These are phyloP conservation scores for Xiphophorus birchmanni DNA, from an alignment of 2,797 vertebrate genomes.

Conservation along the genomic window DNA sequence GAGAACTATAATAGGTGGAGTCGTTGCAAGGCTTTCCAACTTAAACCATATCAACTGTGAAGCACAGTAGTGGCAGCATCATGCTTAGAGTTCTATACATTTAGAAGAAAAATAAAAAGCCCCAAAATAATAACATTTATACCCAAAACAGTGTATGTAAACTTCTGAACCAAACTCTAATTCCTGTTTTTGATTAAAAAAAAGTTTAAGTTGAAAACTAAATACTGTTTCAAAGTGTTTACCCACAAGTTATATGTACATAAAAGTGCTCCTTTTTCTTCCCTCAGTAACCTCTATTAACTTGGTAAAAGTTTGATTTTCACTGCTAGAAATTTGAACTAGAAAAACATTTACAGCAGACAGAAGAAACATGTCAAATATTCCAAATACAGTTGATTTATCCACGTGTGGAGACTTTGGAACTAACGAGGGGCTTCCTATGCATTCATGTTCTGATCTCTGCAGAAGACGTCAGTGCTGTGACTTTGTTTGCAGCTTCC, in stretches of 20 bases:
- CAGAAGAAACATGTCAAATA: conserved; percentile 50
- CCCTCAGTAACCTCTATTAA: not conserved
- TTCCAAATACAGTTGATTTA: conserved; percentile 40
- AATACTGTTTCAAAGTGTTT: conserved; percentile 12
- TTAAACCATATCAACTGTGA: not conserved
- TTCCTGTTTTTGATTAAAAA: conserved; percentile 4
- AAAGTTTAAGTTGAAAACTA: conserved; percentile 35
- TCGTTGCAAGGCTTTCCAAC: not conserved
- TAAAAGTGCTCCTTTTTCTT: not conserved
- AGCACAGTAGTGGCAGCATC: not conserved
- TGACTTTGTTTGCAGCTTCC: conserved; percentile 41
- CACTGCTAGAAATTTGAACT: conserved; percentile 43
- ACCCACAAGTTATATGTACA: conserved; percentile 11
- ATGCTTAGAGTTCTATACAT: not conserved
- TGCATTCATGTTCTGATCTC: conserved; percentile 42
- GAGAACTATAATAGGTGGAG: not conserved
- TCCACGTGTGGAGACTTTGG: conserved; percentile 30
- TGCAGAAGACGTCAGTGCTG: conserved; percentile 15
- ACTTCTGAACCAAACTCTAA: not conserved
- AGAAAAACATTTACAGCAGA: conserved; percentile 62
- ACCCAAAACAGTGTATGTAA: conserved; percentile 1
- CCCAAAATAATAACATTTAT: not conserved
- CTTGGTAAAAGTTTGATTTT: not conserved
- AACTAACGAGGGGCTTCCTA: conserved; percentile 38
- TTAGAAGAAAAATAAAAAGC: not conserved